A percentile compares a stretch with the other conserved stretches of the same genome.
Evolutionary conservation across 2,797 vertebrate genomes (phyloP).

Genomic region (Forpus xanthops): DNA sequence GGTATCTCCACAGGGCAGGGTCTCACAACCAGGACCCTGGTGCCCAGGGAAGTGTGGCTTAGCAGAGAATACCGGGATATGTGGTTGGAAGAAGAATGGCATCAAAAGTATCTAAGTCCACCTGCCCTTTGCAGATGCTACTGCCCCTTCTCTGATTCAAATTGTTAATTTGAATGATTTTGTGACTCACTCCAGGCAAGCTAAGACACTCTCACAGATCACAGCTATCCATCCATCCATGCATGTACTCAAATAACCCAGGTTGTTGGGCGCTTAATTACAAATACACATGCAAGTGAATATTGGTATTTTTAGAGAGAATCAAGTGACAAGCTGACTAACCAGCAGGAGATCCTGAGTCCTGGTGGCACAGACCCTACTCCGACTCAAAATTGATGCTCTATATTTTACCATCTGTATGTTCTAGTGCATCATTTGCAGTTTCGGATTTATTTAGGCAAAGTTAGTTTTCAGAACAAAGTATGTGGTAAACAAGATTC

Average conservation of each 20-base stretch:
- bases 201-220: background rate
- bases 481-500: background rate
- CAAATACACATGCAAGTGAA: background rate
- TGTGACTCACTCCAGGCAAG: background rate
- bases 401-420: background rate
- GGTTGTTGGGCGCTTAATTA: background rate
- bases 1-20: background rate
- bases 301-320: background rate
- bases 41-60: fast-evolving
- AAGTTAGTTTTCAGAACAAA: background rate
- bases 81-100: background rate
- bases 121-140: background rate
- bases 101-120: background rate
- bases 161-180: background rate
- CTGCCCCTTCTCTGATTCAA: background rate
- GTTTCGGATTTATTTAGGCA: background rate
- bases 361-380: background rate
- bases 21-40: background rate
- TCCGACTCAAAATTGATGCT: background rate
- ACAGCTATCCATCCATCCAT: background rate
- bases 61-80: background rate
- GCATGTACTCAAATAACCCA: background rate
- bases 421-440: background rate
- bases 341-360: background rate
- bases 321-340: background rate